Percentiles rank a stretch among this genome's conserved stretches.
These are phyloP conservation scores for Cheilinus undulatus DNA, from an alignment of 2,113 vertebrate genomes.

Conservation along the genomic window DNA sequence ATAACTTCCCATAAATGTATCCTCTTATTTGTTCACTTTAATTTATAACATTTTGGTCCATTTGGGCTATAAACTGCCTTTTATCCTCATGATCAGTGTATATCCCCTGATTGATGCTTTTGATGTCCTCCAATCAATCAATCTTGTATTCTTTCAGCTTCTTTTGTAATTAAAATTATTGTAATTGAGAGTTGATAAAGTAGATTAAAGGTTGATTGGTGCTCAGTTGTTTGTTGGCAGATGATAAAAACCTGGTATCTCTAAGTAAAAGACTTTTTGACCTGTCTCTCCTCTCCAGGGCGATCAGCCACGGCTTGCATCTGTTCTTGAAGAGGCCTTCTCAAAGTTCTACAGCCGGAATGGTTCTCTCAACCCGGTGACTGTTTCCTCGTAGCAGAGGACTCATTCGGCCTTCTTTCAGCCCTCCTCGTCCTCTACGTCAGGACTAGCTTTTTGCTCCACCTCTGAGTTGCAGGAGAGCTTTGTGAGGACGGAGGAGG, in stretches of 20 bases:
- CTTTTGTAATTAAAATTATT: too few relatives aligned
- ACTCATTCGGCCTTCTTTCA: constrained; percentile 35
- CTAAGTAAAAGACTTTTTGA: not conserved
- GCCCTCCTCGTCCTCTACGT: constrained; percentile 52
- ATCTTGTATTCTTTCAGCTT: too few relatives aligned
- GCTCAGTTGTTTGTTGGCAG: not conserved
- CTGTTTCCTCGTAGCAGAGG: constrained; percentile 92
- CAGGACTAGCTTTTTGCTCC: constrained; percentile 67
- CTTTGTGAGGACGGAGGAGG: constrained; percentile 64
- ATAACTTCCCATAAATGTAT: too few relatives aligned
- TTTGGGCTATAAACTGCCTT: too few relatives aligned
- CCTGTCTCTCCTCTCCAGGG: constrained; percentile 78
- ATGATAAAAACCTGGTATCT: not conserved
- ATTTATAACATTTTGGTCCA: too few relatives aligned
- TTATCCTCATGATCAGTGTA: too few relatives aligned
- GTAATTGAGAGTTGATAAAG: too few relatives aligned
- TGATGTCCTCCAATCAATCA: too few relatives aligned
- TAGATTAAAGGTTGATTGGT: too few relatives aligned
- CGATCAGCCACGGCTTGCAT: constrained; percentile 92
- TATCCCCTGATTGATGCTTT: too few relatives aligned
- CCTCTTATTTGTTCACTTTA: too few relatives aligned
- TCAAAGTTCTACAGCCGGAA: constrained; percentile 95
- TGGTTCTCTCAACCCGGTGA: constrained; percentile 92
- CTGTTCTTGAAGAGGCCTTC: constrained; percentile 97
- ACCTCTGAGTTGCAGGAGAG: constrained; percentile 57